Evolutionary conservation across 1,140 invertebrate genomes (phyloP).

Genomic region (Protaetia brevitarsis): DNA sequence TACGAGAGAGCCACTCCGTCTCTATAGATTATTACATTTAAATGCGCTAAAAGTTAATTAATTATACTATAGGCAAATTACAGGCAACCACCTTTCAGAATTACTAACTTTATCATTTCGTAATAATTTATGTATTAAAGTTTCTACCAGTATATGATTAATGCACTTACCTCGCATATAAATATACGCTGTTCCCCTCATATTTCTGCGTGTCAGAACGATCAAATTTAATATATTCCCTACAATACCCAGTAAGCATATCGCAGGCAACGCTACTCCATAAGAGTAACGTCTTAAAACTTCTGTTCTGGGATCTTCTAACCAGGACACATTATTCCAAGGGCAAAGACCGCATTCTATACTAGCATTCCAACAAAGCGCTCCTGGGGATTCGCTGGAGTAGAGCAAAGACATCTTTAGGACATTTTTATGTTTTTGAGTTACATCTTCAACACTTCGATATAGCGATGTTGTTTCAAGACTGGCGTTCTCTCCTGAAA

Average conservation of each 20-base stretch:
- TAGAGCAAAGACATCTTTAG: constrained; percentile 43
- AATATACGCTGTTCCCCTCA: constrained; percentile 73
- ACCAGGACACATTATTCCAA: constrained; percentile 37
- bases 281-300: constrained; percentile 65
- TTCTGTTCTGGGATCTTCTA: constrained; percentile 60
- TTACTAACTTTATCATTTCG: too few relatives aligned
- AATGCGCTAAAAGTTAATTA: too few relatives aligned
- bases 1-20: too few relatives aligned
- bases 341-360: constrained; percentile 41
- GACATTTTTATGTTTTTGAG: not conserved
- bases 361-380: constrained; percentile 41
- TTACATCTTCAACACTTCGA: not conserved
- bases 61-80: too few relatives aligned
- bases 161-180: constrained; percentile 68
- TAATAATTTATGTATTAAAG: too few relatives aligned
- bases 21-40: too few relatives aligned
- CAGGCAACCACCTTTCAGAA: too few relatives aligned
- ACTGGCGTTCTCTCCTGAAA: not conserved
- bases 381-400: constrained; percentile 42
- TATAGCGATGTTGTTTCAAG: not conserved
- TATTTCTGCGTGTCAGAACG: constrained; percentile 69
- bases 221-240: constrained; percentile 72
- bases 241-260: constrained; percentile 68
- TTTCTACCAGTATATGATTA: too few relatives aligned
- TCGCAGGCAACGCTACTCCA: constrained; percentile 64